Percentiles rank a stretch among this genome's conserved stretches.
These are phyloP conservation scores for Rotaria macrura DNA, from an alignment of 2,888 invertebrate species.

Conservation along the genomic window DNA sequence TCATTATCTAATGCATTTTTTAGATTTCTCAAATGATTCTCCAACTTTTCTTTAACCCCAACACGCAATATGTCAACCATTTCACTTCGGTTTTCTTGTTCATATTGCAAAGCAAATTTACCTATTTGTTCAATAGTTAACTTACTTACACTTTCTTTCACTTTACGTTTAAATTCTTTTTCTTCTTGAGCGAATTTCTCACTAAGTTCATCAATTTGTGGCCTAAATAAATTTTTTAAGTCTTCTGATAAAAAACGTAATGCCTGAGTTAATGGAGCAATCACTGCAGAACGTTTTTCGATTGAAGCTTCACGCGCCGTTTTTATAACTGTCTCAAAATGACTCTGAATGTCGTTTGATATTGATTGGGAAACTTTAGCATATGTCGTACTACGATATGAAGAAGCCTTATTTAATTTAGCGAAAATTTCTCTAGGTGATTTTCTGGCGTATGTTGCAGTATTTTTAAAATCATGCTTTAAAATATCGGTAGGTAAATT, in stretches of 20 bases:
- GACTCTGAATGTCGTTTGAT: neutral
- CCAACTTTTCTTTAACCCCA: neutral
- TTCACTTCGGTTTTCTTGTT: neutral
- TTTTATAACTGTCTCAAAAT: neutral
- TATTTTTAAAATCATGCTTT: neutral
- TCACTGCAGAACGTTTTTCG: neutral
- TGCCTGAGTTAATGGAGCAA: neutral
- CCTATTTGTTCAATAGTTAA: neutral
- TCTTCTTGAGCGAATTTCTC: neutral
- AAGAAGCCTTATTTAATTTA: neutral
- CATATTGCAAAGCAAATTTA: neutral
- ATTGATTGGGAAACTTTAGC: neutral
- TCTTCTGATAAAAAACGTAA: neutral
- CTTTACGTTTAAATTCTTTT: neutral
- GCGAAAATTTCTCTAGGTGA: neutral
- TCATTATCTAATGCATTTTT: too few relatives aligned
- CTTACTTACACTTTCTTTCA: neutral
- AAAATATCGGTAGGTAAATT: neutral
- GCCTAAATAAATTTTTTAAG: neutral
- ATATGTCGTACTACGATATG: neutral
- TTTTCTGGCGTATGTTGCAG: neutral
- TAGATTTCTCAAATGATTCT: neutral
- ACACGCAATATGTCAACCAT: neutral
- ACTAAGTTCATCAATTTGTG: neutral
- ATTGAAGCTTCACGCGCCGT: neutral